A percentile compares a stretch with the other conserved stretches of the same genome.
phyloP scores from a whole-genome alignment of 2,888 invertebrate species.

The Drosophila imparisetae region DNA sequence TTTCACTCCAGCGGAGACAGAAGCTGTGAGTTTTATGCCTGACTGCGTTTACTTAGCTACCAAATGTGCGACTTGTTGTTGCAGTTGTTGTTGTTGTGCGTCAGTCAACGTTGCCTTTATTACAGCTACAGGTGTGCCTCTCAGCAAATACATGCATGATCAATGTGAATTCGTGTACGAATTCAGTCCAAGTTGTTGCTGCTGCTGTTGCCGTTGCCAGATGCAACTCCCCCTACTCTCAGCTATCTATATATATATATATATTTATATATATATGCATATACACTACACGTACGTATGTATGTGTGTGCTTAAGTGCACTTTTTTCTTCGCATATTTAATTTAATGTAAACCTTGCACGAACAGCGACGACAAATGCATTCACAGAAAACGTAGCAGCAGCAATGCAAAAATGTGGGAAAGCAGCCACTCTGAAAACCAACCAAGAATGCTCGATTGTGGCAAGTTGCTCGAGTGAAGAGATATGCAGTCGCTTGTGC shows the following conservation, averaged over 20 bases:
- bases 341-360: constrained; percentile 38
- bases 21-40: constrained; percentile 54
- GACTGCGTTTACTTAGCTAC: constrained; percentile 61
- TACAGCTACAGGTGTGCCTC: constrained; percentile 62
- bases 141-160: constrained; percentile 57
- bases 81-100: constrained; percentile 22
- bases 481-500: neutral
- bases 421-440: constrained; percentile 4
- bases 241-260: neutral
- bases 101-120: constrained; percentile 49
- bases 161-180: constrained; percentile 66
- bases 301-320: neutral
- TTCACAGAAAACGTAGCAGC: constrained; percentile 10
- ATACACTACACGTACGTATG: neutral
- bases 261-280: neutral
- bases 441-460: neutral
- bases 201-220: neutral
- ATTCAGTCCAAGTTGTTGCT: constrained; percentile 62
- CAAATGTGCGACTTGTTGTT: constrained; percentile 38
- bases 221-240: neutral
- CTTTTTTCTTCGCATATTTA: constrained; percentile 20
- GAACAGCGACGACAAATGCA: constrained; percentile 21
- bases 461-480: neutral
- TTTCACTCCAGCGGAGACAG: constrained; percentile 1
- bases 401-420: constrained; percentile 24